Percentiles rank a stretch among this genome's conserved stretches.
Evolutionary conservation across 2,113 vertebrate species (phyloP).

Genomic region (Trachemys scripta): DNA sequence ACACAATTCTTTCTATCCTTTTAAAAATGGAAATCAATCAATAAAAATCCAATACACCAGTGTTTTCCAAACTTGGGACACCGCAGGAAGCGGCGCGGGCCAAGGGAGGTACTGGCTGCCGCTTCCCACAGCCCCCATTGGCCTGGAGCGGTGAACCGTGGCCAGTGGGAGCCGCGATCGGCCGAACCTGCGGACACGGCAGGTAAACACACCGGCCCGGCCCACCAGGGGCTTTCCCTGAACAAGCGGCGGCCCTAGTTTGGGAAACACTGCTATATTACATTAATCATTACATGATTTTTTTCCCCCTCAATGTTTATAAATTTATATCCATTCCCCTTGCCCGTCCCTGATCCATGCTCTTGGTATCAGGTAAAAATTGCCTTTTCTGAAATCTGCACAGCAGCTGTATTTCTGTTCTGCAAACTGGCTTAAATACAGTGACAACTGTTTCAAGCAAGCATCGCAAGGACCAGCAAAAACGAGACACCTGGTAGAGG

Average conservation of each 20-base stretch:
- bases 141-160: no score
- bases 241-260: no score
- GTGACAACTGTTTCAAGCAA: background rate
- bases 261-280: background rate
- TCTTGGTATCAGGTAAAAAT: no score
- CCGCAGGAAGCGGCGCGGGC: no score
- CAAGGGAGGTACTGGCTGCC: no score
- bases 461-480: accelerated
- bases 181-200: no score
- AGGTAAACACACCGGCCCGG: no score
- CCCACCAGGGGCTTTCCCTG: no score
- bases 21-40: background rate
- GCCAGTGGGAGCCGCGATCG: no score
- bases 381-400: no score
- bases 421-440: background rate
- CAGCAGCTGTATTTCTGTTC: background rate
- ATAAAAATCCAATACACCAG: background rate
- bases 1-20: background rate
- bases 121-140: no score
- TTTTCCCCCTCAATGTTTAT: background rate
- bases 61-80: no score
- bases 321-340: background rate
- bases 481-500: background rate
- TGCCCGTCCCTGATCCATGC: background rate
- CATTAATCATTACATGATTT: background rate